Conservation (phyloP, 2,797 vertebrate species). For the Falco concolor region DNA sequence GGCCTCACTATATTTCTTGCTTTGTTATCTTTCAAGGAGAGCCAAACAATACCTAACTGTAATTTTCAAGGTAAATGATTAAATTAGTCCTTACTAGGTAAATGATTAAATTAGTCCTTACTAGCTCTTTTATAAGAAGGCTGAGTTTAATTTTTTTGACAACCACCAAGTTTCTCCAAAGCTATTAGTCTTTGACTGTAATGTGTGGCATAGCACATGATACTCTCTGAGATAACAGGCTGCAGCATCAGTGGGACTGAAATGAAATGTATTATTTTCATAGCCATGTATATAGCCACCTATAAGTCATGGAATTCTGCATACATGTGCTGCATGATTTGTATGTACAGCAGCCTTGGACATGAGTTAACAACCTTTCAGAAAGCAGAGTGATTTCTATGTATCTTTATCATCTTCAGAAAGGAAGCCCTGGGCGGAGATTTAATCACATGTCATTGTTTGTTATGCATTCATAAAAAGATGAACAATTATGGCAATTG, state of each 20-base stretch:
- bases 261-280: not conserved
- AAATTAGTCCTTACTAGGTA: not conserved
- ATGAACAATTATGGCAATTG: conserved; percentile 63
- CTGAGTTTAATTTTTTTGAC: not conserved
- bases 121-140: not conserved
- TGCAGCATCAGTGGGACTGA: not conserved
- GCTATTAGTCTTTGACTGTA: not conserved
- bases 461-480: conserved; percentile 52
- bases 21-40: not conserved
- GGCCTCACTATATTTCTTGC: not conserved
- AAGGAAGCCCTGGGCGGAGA: conserved; percentile 49
- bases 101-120: not conserved
- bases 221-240: not conserved
- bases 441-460: conserved; percentile 60
- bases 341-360: not conserved
- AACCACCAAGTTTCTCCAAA: not conserved
- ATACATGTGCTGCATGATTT: not conserved
- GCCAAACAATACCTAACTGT: not conserved
- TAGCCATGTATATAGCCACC: not conserved
- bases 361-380: not conserved
- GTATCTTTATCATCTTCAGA: conserved; percentile 29
- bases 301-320: not conserved
- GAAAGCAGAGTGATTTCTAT: not conserved
- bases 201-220: not conserved
- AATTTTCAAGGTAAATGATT: not conserved